phyloP scores from a whole-genome alignment of 2,888 invertebrate species.

The Agapostemon virescens region DNA sequence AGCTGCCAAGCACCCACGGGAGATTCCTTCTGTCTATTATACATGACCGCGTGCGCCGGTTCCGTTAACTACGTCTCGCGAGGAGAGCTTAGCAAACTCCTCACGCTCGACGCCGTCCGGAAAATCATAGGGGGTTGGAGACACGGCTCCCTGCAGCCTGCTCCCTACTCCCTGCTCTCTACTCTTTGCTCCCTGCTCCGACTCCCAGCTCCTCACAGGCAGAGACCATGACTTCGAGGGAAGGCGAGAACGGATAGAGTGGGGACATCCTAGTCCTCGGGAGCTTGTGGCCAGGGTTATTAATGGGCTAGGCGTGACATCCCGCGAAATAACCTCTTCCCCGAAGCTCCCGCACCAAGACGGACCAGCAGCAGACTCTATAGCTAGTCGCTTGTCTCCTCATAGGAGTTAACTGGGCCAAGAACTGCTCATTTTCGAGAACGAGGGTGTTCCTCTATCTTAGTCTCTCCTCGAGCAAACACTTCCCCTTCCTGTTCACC shows the following conservation, averaged over 20 bases:
- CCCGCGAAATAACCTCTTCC: conserved; percentile 75
- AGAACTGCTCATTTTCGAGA: conserved; percentile 71
- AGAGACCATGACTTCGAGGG: conserved; percentile 37
- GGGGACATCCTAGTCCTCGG: conserved; percentile 44
- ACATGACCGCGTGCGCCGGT: conserved; percentile 66
- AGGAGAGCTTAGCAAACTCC: conserved; percentile 77
- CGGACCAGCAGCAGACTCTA: conserved; percentile 40
- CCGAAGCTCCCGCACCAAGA: conserved; percentile 58
- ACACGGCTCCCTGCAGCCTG: no score
- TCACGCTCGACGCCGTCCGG: conserved; percentile 68
- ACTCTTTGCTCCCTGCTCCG: neutral
- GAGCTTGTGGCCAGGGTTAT: conserved; percentile 73
- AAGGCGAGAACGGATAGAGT: conserved; percentile 37
- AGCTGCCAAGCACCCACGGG: conserved; percentile 75
- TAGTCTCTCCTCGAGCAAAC: neutral
- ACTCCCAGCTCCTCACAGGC: neutral
- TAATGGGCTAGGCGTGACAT: conserved; percentile 78
- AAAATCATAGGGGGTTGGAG: conserved; percentile 24
- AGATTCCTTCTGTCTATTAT: conserved; percentile 75
- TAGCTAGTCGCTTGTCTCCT: conserved; percentile 63
- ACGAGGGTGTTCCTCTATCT: conserved; percentile 41
- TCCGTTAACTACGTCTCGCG: conserved; percentile 75
- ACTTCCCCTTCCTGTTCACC: neutral
- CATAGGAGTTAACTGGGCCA: conserved; percentile 73
- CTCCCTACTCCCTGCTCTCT: neutral